Base-by-base conservation (phyloP, 2,888 invertebrate species). In the Agrotis exclamationis region DNA sequence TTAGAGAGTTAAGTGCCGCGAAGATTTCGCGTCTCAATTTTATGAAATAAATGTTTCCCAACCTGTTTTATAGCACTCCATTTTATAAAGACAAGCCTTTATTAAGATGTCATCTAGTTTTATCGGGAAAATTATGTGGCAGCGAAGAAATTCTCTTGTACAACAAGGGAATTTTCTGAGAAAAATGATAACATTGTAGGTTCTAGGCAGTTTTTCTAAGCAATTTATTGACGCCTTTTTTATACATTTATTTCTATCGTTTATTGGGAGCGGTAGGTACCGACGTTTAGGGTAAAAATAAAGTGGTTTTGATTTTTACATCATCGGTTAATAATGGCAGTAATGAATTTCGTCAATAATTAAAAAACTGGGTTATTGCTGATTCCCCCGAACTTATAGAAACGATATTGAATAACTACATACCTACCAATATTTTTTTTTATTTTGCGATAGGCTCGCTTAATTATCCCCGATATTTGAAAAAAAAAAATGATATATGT, bases 1-100 rank as follows among this genome's bases (percentile, higher is more conserved):
- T 92, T 92, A 91, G 90, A 90, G 90, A 90, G 86, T 88, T 86
- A 85, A 86, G 86, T 85, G 87, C 85, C 85, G 57, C 44, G 80
- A 86, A 82, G 83, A 82, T 85, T 80, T 84, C 85, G 86, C 83
- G 82, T 87, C 86, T 87, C 86, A 83, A 88, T 89, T 90, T 91
- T 90, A 88, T 86, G 75, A 90, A 90, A 90, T 89, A 90, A 86
- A 84, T 85, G 76, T 83, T 80, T 50, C 54, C 44, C 74, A 59
- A 70, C 63, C 66, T 69, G 65, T 72, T 84, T 79, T 70, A 82
- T 70, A 68, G 60, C 70, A 48, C 76, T 70, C 54, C 67, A 82
- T 87, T 84, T 85, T 84, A 69, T 75, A 70, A 73, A 80, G 74
- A 79, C 75, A 83, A 73, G 81, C 53, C 71, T 86, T 86, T 86